Conservation (phyloP, 30 jellyfish, hydroid and myxozoan genomes). For the Hydra vulgaris region DNA sequence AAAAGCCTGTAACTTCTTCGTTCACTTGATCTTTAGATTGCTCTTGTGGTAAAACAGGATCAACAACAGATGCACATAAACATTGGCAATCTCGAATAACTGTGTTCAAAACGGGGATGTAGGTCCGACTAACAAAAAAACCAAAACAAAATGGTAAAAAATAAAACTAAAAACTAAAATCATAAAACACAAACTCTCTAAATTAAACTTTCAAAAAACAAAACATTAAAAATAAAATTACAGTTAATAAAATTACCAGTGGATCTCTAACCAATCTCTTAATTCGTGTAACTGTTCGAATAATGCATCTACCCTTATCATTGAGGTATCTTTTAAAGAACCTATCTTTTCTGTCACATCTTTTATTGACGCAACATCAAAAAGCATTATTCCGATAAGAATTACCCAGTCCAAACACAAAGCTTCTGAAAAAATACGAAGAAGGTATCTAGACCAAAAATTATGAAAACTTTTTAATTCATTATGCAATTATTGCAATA, state of each 20-base stretch:
- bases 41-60: not conserved
- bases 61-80: not conserved
- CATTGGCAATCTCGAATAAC: not conserved
- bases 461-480: not conserved
- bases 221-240: not conserved
- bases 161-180: too few species aligned
- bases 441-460: slow-evolving; percentile 44
- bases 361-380: slow-evolving; percentile 41
- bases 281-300: slow-evolving; percentile 38
- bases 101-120: not conserved
- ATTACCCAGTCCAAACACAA: slow-evolving; percentile 90
- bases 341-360: slow-evolving; percentile 53
- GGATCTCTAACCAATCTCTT: slow-evolving; percentile 64
- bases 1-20: not conserved
- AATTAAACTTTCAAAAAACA: not conserved
- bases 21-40: not conserved
- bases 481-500: too few species aligned
- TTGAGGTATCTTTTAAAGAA: slow-evolving; percentile 54
- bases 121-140: not conserved
- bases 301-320: slow-evolving; percentile 37
- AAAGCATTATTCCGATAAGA: slow-evolving; percentile 58
- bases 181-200: too few species aligned
- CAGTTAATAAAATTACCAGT: slow-evolving; percentile 31
- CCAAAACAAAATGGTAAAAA: not conserved
- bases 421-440: slow-evolving; percentile 62